Evolutionary conservation across 2,113 vertebrate genomes (phyloP).

Genomic region (Crotalus tigris): DNA sequence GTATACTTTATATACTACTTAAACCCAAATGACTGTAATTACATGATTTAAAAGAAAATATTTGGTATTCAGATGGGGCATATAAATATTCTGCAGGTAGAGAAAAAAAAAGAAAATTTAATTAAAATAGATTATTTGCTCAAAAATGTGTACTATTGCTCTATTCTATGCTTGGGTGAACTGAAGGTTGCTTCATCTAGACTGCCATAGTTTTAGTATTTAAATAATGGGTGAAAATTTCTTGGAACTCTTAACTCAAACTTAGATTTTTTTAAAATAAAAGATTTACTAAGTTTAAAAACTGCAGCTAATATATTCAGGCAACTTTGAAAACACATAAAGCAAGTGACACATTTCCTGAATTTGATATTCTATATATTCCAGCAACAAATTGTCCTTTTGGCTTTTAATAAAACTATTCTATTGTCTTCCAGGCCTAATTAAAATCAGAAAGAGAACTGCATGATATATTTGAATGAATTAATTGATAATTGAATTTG

Average conservation of each 20-base stretch:
- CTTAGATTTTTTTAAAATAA: not conserved
- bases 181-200: not conserved
- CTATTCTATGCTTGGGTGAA: not conserved
- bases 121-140: not conserved
- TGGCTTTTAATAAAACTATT: not conserved
- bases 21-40: not conserved
- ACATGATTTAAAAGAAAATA: conserved; percentile 4
- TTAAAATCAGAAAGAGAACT: not conserved
- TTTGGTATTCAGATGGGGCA: not conserved
- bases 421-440: not conserved
- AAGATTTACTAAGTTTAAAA: not conserved
- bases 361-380: not conserved
- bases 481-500: not conserved
- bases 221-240: not conserved
- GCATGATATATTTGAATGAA: not conserved
- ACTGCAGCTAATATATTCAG: not conserved
- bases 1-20: not conserved
- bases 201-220: not conserved
- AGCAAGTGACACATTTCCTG: not conserved
- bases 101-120: not conserved
- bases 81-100: not conserved
- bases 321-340: not conserved
- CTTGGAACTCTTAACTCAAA: too few relatives aligned
- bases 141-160: not conserved
- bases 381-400: not conserved